These are phyloP conservation scores for Menura novaehollandiae DNA, from an alignment of 2,113 vertebrate species.

Conservation along the genomic window DNA sequence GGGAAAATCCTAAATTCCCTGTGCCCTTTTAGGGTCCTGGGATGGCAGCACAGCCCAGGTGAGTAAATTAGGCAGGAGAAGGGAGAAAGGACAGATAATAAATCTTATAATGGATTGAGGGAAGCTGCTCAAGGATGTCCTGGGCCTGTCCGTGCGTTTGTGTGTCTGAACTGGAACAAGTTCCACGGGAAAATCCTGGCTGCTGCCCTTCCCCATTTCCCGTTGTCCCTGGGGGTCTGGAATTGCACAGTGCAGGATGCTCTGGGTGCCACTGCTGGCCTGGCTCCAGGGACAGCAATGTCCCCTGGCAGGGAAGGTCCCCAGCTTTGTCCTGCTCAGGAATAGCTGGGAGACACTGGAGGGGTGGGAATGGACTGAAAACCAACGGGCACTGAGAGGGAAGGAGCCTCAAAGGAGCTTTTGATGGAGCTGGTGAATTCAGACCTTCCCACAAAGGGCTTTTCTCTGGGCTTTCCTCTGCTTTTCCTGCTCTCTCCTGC, in stretches of 20 bases:
- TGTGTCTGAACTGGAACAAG: not conserved
- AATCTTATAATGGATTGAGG: no score
- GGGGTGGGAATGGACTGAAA: not conserved
- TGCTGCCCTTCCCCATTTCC: not conserved
- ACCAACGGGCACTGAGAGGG: not conserved
- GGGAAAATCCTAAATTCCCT: not conserved
- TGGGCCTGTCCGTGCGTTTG: not conserved
- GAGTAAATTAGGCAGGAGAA: not conserved
- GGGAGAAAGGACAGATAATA: not conserved
- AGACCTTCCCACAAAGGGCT: not conserved
- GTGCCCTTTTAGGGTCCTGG: not conserved
- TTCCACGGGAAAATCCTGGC: not conserved
- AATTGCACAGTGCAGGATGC: fast-evolving
- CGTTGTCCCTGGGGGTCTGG: not conserved
- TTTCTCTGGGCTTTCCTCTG: not conserved
- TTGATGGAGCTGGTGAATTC: not conserved
- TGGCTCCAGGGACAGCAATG: fast-evolving
- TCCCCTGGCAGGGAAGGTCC: not conserved
- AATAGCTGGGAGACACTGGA: not conserved
- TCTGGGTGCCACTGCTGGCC: not conserved
- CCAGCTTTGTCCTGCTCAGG: not conserved
- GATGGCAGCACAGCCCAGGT: no score
- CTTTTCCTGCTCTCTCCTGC: not conserved
- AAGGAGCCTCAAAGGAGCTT: not conserved
- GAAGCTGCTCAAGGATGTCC: not conserved